Percentiles rank a stretch among this genome's conserved stretches.
Conservation (phyloP, 2,797 vertebrate species). For the Lophius americanus region DNA sequence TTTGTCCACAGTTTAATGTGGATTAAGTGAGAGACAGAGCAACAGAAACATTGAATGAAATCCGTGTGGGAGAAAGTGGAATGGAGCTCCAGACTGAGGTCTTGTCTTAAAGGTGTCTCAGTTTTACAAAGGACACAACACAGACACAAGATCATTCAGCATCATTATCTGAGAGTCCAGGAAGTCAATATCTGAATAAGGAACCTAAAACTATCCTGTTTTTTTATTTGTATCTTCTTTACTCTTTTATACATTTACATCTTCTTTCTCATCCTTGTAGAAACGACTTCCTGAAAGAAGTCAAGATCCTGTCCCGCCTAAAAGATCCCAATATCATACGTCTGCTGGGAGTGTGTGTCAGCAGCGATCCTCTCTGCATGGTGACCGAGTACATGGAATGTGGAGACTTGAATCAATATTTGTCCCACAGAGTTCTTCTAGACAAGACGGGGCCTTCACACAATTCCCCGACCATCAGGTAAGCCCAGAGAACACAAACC, state of each 20-base stretch:
- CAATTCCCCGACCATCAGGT: slow-evolving; percentile 86
- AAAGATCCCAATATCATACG: slow-evolving; percentile 95
- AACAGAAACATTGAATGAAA: slow-evolving; percentile 41
- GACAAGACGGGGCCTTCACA: slow-evolving; percentile 84
- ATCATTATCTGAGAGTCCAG: too few species aligned
- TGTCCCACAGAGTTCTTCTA: slow-evolving; percentile 87
- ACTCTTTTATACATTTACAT: not conserved
- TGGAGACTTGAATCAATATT: slow-evolving; percentile 94
- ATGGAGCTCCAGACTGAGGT: not conserved
- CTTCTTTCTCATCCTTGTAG: slow-evolving; percentile 59
- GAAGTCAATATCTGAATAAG: not conserved
- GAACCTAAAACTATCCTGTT: not conserved
- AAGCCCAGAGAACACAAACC: not conserved
- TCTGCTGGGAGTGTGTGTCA: slow-evolving; percentile 91
- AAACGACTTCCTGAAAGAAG: slow-evolving; percentile 95
- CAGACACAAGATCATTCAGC: too few species aligned
- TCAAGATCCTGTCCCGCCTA: slow-evolving; percentile 93
- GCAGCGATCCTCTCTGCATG: slow-evolving; percentile 93
- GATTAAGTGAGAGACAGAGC: slow-evolving; percentile 16
- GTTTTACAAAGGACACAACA: too few species aligned
- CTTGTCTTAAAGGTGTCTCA: slow-evolving; percentile 1
- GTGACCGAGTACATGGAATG: slow-evolving; percentile 97
- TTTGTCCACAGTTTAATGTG: not conserved
- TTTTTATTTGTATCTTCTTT: not conserved
- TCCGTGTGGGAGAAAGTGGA: slow-evolving; percentile 12